Conservation (phyloP, 2,113 vertebrate genomes). For the Chelonoidis abingdonii region DNA sequence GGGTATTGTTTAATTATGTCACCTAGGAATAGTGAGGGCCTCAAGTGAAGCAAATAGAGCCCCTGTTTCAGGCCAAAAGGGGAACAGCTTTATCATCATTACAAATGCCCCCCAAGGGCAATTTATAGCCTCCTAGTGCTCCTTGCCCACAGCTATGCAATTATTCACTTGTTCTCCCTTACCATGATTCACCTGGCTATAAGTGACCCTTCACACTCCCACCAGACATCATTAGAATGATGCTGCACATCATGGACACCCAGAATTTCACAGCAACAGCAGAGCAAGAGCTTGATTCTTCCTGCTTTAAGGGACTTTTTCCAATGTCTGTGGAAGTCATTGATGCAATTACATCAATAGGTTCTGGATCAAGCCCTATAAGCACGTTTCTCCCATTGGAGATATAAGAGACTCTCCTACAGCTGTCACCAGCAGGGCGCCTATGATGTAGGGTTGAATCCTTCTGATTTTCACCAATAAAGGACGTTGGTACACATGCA, state of each 20-base stretch:
- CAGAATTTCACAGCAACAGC: not conserved
- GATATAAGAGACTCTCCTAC: not conserved
- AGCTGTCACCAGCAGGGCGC: not conserved
- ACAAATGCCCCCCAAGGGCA: constrained; percentile 10
- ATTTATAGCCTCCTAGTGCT: not conserved
- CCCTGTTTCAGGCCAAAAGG: constrained; percentile 26
- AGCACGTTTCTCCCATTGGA: not conserved
- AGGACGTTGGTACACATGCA: not conserved
- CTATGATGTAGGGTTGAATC: not conserved
- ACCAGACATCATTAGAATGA: not conserved
- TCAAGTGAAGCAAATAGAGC: constrained; percentile 16
- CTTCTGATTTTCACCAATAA: not conserved
- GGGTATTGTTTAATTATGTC: constrained; percentile 53
- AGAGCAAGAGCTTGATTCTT: not conserved
- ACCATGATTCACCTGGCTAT: not conserved
- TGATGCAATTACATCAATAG: not conserved
- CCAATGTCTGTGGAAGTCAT: not conserved
- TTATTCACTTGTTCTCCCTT: constrained; percentile 23
- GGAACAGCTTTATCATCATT: constrained; percentile 30
- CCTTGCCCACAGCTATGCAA: not conserved
- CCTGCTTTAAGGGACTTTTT: not conserved
- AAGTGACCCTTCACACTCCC: not conserved
- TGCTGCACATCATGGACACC: not conserved
- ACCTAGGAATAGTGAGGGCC: not conserved
- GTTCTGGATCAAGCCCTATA: not conserved